Percentiles rank a stretch among this genome's conserved stretches.
These are phyloP conservation scores for Dipus sagitta DNA, from an alignment of 2,797 vertebrate species.

Conservation along the genomic window DNA sequence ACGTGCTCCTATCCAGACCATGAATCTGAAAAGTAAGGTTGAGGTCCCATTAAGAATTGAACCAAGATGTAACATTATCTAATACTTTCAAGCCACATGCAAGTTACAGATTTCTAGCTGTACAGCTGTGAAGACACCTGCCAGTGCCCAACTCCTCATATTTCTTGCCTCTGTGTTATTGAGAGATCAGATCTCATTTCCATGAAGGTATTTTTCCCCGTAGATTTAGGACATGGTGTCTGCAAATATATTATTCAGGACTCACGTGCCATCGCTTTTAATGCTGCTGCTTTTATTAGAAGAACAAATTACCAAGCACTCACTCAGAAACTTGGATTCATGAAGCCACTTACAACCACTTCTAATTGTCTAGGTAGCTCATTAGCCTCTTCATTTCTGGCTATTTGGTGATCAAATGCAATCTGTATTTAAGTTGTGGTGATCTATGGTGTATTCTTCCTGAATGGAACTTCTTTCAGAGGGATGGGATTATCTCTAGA, in stretches of 20 bases:
- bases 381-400: constrained; percentile 9
- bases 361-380: background rate
- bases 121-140: constrained; percentile 81
- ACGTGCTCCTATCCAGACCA: constrained; percentile 38
- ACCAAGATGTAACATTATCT: constrained; percentile 56
- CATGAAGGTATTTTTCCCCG: constrained; percentile 58
- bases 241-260: constrained; percentile 14
- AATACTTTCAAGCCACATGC: constrained; percentile 36
- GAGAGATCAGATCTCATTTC: constrained; percentile 77
- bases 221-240: constrained; percentile 34
- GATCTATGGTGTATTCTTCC: background rate
- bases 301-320: constrained; percentile 36
- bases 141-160: constrained; percentile 73
- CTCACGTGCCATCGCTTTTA: constrained; percentile 31
- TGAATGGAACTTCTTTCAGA: constrained; percentile 7
- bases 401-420: constrained; percentile 36
- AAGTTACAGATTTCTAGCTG: constrained; percentile 54
- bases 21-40: constrained; percentile 65
- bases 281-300: constrained; percentile 24
- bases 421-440: constrained; percentile 20
- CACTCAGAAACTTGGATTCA: constrained; percentile 32
- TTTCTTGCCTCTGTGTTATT: constrained; percentile 76
- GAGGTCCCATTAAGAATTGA: constrained; percentile 50
- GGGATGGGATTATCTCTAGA: background rate
- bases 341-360: constrained; percentile 29